Evolutionary conservation across 2,888 invertebrate species (phyloP), one percentile per base, ranked within the genome.

Genomic region (Pammene fasciana): DNA sequence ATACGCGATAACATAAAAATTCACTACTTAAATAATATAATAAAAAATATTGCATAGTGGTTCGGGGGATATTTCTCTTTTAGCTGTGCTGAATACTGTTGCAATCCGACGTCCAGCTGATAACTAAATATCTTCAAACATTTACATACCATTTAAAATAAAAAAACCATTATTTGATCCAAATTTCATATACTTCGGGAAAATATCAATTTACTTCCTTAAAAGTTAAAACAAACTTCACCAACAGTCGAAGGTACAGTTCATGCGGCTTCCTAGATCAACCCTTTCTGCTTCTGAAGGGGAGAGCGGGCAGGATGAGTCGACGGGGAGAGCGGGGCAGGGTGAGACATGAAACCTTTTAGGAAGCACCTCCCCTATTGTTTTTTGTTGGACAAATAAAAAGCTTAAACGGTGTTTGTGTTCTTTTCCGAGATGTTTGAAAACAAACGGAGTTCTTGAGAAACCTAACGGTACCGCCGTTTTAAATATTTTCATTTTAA

Each of bases 291-390:
- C 46, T 62, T 54, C 54, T 55, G 55, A 38, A 48, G 54, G 68
- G 56, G 55, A 61, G 61, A 48, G 14, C 36, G 48, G 38, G 54
- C 8, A 26, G 54, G 54, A 34, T 54, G 54, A 13, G 43, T 41
- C 34, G 34, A 3, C 26, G 26, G 13, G 43, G 57, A 16, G 70
- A 76, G 75, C 75, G 72, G 72, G 68, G 67, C 50, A 70, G 76
- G 78, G 78, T 76, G 71, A 75, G 77, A 76, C 71, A 76, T 72
- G 90, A 91, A 91, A 86, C 91, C 91, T 86, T 87, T 82, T 80
- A 91, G 80, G 90, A 90, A 89, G 89, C 88, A 84, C 88, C 86
- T 86, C 89, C 91, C 90, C 87, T 74, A 52, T 76, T 65, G 65
- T 68, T 77, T 76, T 75, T 73, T 78, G 79, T 74, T 75, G 74